Percentiles rank a stretch among this genome's conserved stretches.
Conservation (phyloP, 2,888 invertebrate species). For the Nasonovia ribisnigri region DNA sequence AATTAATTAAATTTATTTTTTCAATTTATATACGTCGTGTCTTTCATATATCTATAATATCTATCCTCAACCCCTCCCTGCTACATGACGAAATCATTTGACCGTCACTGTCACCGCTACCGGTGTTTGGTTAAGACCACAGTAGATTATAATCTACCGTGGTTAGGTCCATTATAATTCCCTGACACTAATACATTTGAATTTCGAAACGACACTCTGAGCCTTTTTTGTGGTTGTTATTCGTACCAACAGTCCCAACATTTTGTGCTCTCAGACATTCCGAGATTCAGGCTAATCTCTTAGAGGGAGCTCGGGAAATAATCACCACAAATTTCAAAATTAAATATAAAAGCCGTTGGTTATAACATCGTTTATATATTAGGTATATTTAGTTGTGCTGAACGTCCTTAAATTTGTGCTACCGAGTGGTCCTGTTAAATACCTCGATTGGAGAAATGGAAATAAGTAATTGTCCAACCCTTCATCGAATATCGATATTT, state of each 20-base stretch:
- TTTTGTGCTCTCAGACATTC: neutral
- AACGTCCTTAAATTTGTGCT: neutral
- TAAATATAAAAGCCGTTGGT: neutral
- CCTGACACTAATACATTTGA: neutral
- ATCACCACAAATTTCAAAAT: neutral
- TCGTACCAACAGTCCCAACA: neutral
- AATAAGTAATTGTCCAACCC: neutral
- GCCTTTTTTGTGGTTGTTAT: neutral
- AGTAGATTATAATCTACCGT: too few relatives aligned
- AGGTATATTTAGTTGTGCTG: neutral
- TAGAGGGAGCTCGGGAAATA: neutral
- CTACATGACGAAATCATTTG: neutral
- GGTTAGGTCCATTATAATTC: neutral
- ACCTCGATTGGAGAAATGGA: neutral
- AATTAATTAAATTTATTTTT: neutral
- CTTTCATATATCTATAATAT: neutral
- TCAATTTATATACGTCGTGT: neutral
- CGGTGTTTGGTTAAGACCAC: too few relatives aligned
- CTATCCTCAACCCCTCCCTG: too few relatives aligned
- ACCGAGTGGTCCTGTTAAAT: neutral
- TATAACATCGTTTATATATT: neutral
- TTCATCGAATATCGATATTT: neutral
- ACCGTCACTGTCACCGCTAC: neutral
- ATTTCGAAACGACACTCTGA: neutral
- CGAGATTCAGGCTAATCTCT: neutral